Percentiles rank a stretch among this genome's conserved stretches.
phyloP scores from a whole-genome alignment of 2,797 vertebrate species.

The Gymnoscopelus braueri region DNA sequence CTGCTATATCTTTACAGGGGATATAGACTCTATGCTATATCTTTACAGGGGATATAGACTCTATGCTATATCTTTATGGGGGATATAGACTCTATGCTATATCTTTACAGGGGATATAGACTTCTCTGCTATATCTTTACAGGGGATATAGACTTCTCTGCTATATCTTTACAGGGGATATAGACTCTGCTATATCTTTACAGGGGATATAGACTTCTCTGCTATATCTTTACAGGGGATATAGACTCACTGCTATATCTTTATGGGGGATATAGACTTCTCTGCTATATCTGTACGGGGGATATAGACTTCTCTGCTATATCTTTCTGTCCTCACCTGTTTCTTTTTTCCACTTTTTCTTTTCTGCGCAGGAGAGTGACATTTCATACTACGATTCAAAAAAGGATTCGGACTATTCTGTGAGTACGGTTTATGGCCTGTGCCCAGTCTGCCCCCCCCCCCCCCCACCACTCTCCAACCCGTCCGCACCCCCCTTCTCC shows the following conservation, averaged over 20 bases:
- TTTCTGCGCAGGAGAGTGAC: slow-evolving; percentile 89
- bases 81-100: neutral
- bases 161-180: too few relatives aligned
- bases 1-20: too few relatives aligned
- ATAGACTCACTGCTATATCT: neutral
- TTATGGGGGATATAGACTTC: too few relatives aligned
- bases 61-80: too few relatives aligned
- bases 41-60: too few relatives aligned
- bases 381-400: slow-evolving; percentile 98
- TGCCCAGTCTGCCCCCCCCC: slow-evolving; percentile 43
- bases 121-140: too few relatives aligned
- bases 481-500: slow-evolving; percentile 47
- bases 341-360: slow-evolving; percentile 72
- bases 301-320: slow-evolving; percentile 67
- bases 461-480: neutral
- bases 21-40: too few relatives aligned
- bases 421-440: slow-evolving; percentile 81
- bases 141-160: too few relatives aligned
- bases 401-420: slow-evolving; percentile 90
- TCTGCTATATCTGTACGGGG: neutral
- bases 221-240: neutral
- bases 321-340: slow-evolving; percentile 75
- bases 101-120: too few relatives aligned
- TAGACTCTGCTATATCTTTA: too few relatives aligned
- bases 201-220: too few relatives aligned